Conservation (phyloP, 2,888 invertebrate genomes). For the Criorhina ranunculi region DNA sequence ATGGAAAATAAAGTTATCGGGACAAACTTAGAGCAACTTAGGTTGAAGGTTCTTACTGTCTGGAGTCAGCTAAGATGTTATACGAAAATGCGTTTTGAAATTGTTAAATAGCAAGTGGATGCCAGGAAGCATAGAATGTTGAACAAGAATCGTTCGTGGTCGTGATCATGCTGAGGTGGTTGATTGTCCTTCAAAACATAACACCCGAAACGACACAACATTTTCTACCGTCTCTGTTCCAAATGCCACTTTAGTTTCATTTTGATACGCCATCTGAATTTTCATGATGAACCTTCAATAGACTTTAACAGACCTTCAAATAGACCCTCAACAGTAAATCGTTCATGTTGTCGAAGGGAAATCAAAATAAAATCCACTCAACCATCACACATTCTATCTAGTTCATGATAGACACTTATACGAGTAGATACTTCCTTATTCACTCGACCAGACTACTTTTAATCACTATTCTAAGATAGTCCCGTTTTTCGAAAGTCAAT, state of each 20-base stretch:
- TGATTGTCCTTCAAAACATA: no score
- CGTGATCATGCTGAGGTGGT: no score
- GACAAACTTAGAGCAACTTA: no score
- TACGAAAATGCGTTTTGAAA: no score
- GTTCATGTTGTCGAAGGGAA: constrained; percentile 22
- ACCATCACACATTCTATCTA: constrained; percentile 39
- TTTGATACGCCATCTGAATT: no score
- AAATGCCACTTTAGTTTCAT: background rate
- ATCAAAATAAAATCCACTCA: constrained; percentile 69
- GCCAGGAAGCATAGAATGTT: no score
- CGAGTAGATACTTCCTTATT: constrained; percentile 42
- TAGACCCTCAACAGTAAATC: constrained; percentile 7
- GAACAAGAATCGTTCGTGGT: no score
- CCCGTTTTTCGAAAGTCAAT: constrained; percentile 23
- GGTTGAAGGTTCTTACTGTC: no score
- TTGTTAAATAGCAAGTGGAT: no score
- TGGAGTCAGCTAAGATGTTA: no score
- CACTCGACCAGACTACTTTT: constrained; percentile 47
- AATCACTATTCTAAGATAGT: constrained; percentile 25
- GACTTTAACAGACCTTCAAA: background rate
- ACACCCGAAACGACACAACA: no score
- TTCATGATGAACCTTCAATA: constrained; percentile 2
- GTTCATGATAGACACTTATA: constrained; percentile 46
- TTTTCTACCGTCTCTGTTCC: background rate
- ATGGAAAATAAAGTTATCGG: no score